Evolutionary conservation across 2,888 invertebrate genomes (phyloP), one percentile per base, ranked within the genome.

Genomic region (Drosophila algonquin): DNA sequence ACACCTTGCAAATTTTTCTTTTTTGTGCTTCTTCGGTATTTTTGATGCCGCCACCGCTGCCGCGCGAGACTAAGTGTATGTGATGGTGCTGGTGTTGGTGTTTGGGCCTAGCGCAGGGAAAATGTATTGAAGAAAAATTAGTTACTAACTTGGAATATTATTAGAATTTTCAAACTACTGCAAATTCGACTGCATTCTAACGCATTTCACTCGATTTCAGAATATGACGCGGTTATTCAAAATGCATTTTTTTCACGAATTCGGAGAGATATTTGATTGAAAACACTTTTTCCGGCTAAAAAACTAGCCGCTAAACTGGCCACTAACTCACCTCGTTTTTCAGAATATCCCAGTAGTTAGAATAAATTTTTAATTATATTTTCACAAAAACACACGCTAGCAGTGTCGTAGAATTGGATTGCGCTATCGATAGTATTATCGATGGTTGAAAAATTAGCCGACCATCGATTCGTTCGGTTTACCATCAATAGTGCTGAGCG

Each of bases 351-450:
- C 71, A 84, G 69, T 76, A 79, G 54, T 61, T 58, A 21, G 40
- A 84, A 81, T 85, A 70, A 87, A 81, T 84, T 84, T 87, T 87
- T 84, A 79, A 87, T 87, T 81, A 73, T 81, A 81, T 81, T 87
- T 87, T 63, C 76, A 80, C 83, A 78, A 76, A 74, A 80, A 80
- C 83, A 79, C 77, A 85, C 82, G 79, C 84, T 73, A 78, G 69
- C 24, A 24, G 24, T 24, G 24, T 24, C 6, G 24, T 24, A 24
- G 24, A 24, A 3, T 24, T 24, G 24, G 30, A 30, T 30, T 1
- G 30, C 2, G 30, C 30, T 8, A 8, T 30, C 30, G 30, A 30
- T 8, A 30, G 30, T 30, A 8, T 8, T 30, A 30, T 30, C 30
- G 30, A 30, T 30, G 30, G 30, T 30, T 30, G 30, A 2, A 30